Evolutionary conservation across 2,888 invertebrate species (phyloP).

Genomic region (Tetranychus truncatus): DNA sequence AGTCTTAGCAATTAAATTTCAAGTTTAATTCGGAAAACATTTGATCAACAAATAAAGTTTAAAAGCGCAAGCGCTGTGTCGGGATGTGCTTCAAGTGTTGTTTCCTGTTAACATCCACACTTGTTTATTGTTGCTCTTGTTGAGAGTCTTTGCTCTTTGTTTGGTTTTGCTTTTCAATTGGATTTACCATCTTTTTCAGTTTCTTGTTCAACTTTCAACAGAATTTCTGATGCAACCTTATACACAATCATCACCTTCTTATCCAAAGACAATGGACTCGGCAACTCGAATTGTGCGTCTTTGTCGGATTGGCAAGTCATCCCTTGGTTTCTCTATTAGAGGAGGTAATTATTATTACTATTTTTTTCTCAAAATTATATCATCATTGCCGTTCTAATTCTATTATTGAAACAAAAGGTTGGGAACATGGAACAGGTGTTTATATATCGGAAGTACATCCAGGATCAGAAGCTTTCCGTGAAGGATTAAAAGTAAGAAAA

Average conservation of each 20-base stretch:
- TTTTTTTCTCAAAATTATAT: neutral
- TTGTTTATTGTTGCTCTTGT: too few relatives aligned
- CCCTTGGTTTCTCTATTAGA: conserved; percentile 28
- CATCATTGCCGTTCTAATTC: neutral
- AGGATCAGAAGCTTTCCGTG: conserved; percentile 64
- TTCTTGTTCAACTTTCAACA: neutral
- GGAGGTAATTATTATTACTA: conserved; percentile 23
- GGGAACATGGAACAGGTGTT: conserved; percentile 77
- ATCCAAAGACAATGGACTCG: neutral
- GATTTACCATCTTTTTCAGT: too few relatives aligned
- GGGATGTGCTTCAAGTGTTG: too few relatives aligned
- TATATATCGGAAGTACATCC: conserved; percentile 72
- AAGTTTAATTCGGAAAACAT: too few relatives aligned
- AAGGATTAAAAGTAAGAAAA: conserved; percentile 56
- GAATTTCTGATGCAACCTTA: neutral
- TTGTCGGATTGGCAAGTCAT: conserved; percentile 23
- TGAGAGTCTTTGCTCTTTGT: too few relatives aligned
- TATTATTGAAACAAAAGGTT: conserved; percentile 39
- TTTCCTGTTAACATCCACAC: too few relatives aligned
- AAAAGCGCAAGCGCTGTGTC: too few relatives aligned
- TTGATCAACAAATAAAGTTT: too few relatives aligned
- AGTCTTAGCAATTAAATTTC: too few relatives aligned
- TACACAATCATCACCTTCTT: neutral
- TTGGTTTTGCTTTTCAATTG: too few relatives aligned
- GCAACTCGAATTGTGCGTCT: conserved; percentile 23